Evolutionary conservation across 2,797 vertebrate species (phyloP).

Genomic region (Crocodylus rhombifer): DNA sequence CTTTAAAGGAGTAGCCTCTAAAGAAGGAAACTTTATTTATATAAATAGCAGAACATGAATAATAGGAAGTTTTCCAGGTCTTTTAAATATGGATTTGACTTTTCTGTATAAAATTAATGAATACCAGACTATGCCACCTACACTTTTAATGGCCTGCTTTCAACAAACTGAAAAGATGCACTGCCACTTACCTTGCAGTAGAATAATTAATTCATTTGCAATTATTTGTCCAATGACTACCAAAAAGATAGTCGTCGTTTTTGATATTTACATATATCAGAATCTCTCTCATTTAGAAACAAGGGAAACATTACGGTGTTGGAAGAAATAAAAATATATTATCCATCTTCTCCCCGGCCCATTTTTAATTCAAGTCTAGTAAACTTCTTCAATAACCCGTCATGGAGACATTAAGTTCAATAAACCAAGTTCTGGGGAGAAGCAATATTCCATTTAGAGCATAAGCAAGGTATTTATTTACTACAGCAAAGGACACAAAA

Average conservation of each 20-base stretch:
- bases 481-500: neutral
- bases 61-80: neutral
- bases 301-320: neutral
- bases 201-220: neutral
- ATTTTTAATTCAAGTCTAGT: neutral
- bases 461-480: neutral
- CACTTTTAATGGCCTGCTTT: fast-evolving
- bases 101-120: neutral
- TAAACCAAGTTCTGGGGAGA: neutral
- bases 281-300: neutral
- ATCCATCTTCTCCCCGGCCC: neutral
- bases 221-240: neutral
- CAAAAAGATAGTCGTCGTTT: neutral
- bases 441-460: neutral
- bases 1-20: neutral
- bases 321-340: neutral
- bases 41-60: neutral
- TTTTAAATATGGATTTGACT: neutral
- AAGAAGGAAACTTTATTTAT: neutral
- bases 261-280: neutral
- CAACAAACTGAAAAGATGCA: fast-evolving
- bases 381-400: neutral
- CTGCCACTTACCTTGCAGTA: neutral
- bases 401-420: neutral
- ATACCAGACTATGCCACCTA: neutral